Percentiles rank a stretch among this genome's conserved stretches.
phyloP scores from a whole-genome alignment of 2,888 invertebrate species.

The Nesidiocoris tenuis region DNA sequence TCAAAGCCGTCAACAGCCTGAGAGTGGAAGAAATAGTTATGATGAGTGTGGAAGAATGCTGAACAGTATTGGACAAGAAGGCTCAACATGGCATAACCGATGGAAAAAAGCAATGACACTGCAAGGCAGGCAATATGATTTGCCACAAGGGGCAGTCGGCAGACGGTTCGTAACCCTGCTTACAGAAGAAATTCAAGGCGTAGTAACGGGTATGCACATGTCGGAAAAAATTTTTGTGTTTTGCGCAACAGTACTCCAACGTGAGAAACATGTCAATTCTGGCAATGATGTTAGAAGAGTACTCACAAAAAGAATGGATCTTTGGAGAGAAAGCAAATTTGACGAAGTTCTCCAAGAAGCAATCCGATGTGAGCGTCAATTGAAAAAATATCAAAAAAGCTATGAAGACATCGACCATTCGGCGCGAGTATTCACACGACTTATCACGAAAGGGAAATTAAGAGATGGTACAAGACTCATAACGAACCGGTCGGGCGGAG shows the following conservation, averaged over 20 bases:
- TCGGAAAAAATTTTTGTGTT: not conserved
- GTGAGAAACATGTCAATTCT: not conserved
- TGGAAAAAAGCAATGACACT: too few species aligned
- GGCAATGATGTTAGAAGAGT: not conserved
- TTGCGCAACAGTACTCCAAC: not conserved
- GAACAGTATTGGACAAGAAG: too few species aligned
- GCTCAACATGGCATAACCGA: too few species aligned
- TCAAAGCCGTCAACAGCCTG: too few species aligned
- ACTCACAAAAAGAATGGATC: not conserved
- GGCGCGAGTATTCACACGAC: not conserved
- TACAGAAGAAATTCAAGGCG: not conserved
- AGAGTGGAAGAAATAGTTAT: too few species aligned
- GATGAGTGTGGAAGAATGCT: too few species aligned
- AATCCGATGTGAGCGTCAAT: not conserved
- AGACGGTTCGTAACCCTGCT: not conserved
- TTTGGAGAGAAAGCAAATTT: conserved; percentile 4
- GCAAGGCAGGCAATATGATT: not conserved
- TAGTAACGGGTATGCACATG: not conserved
- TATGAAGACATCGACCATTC: not conserved
- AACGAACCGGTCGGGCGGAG: not conserved
- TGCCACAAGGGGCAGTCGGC: not conserved
- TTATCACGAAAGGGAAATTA: not conserved
- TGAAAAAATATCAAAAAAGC: not conserved
- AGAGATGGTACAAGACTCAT: conserved; percentile 6
- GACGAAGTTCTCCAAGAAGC: conserved; percentile 13